Conservation (phyloP, 2,113 vertebrate species). For the Platysternon megacephalum region DNA sequence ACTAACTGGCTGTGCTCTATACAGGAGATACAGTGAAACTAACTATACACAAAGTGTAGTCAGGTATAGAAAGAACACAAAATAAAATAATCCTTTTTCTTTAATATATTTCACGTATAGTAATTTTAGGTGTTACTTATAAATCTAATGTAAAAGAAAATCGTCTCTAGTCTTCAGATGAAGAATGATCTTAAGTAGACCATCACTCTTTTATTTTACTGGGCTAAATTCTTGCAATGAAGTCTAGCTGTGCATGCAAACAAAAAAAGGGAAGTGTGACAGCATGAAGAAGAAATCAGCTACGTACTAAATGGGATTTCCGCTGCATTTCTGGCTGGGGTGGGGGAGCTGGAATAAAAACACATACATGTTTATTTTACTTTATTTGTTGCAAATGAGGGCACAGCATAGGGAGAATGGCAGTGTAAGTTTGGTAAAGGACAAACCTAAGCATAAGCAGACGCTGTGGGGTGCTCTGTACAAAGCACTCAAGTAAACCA, state of each 20-base stretch:
- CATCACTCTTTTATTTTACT: neutral
- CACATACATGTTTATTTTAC: neutral
- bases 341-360: neutral
- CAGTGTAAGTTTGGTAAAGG: neutral
- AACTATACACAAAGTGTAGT: neutral
- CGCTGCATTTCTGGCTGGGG: neutral
- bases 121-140: neutral
- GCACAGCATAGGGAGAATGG: neutral
- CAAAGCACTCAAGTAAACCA: slow-evolving; percentile 52
- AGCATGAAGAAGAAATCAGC: neutral
- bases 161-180: neutral
- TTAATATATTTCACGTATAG: neutral
- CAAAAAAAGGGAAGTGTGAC: accelerated
- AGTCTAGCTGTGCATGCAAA: accelerated
- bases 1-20: neutral
- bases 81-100: neutral
- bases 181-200: neutral
- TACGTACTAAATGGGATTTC: neutral
- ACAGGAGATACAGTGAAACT: neutral
- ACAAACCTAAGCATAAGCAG: slow-evolving; percentile 3
- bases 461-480: neutral
- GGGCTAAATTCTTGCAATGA: neutral
- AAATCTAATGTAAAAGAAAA: neutral
- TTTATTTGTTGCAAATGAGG: slow-evolving; percentile 2
- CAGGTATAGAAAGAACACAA: neutral